Evolutionary conservation across 2,797 vertebrate genomes (phyloP), one percentile per base, ranked within the genome.

Genomic region (Smutsia gigantea): DNA sequence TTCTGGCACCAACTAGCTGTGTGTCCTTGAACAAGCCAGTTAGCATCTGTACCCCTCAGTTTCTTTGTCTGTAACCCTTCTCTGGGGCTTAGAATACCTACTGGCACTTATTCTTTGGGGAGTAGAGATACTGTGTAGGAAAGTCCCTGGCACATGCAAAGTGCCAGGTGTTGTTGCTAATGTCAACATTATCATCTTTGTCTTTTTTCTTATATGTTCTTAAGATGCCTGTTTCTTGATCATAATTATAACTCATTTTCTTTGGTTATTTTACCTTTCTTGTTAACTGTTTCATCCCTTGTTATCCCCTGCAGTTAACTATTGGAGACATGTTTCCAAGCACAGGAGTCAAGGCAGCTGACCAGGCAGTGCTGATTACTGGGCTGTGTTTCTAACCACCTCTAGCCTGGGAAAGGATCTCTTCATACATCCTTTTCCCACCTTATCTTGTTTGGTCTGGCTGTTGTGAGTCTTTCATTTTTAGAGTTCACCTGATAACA

Each of bases 181-280:
- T 88, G 39, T 91, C 57, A 90, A 39, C 5, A 14, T 69, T 83
- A 74, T 39, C 4, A 42, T 89, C 19, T 89, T 95, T 46, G 8
- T 66, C 34, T 93, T 94, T 94, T 59, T 55, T 51, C 23, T 88
- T 92, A 17, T 79, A 55, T 71, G 13, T 81, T 75, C 7, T 75
- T 95, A 87, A 89, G 39, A 57, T 83, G 4, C 69, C 31, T n/a
- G 1, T 96, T 97, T 90, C 51, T 90, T 87, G 34, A 46, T 83
- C 49, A 55, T 90, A 86, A 75, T 39, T 2, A 27, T 59, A 87
- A 61, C 14, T 71, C 78, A 14, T 12, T 27, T 31, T 77, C 23
- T 93, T 95, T 74, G 57, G 6, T 88, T 85, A n/a, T 75, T 79
- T 90, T 72, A 19, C 13, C 75, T 94, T 85, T 87, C 19, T 71